phyloP scores from a whole-genome alignment of 2,113 vertebrate species.

The Papio anubis region DNA sequence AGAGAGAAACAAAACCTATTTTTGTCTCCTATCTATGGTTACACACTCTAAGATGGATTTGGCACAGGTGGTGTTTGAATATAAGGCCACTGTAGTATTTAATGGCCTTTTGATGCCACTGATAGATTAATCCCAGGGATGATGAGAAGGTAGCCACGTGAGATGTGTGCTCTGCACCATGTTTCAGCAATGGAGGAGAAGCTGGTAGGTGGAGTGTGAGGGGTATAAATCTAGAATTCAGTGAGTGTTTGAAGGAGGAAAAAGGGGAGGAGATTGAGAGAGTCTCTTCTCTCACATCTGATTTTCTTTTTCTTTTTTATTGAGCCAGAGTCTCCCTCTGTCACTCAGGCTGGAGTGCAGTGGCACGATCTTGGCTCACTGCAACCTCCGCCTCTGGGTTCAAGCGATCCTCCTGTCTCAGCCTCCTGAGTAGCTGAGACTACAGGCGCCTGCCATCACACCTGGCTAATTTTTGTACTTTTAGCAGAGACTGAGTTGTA shows the following conservation, averaged over 20 bases:
- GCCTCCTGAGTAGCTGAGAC: too few species aligned
- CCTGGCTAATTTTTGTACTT: too few species aligned
- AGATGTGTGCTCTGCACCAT: background rate
- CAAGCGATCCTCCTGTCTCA: too few species aligned
- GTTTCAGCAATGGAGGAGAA: background rate
- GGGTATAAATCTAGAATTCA: background rate
- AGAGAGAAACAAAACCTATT: slow-evolving; percentile 13
- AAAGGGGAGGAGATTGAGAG: background rate
- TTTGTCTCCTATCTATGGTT: background rate
- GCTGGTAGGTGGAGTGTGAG: background rate
- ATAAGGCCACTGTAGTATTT: background rate
- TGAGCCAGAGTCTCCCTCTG: too few species aligned
- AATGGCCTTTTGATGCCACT: background rate
- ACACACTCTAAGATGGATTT: background rate
- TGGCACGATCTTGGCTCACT: too few species aligned
- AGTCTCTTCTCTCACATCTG: background rate
- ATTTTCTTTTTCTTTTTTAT: too few species aligned
- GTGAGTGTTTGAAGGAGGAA: background rate
- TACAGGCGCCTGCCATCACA: too few species aligned
- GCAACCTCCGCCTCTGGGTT: too few species aligned
- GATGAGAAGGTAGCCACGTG: background rate
- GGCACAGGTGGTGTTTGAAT: background rate
- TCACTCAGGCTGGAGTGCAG: too few species aligned
- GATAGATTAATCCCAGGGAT: background rate
- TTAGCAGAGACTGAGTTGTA: too few species aligned